Evolutionary conservation across 2,888 invertebrate genomes (phyloP), one percentile per base, ranked within the genome.

Genomic region (Drosophila phalerata): DNA sequence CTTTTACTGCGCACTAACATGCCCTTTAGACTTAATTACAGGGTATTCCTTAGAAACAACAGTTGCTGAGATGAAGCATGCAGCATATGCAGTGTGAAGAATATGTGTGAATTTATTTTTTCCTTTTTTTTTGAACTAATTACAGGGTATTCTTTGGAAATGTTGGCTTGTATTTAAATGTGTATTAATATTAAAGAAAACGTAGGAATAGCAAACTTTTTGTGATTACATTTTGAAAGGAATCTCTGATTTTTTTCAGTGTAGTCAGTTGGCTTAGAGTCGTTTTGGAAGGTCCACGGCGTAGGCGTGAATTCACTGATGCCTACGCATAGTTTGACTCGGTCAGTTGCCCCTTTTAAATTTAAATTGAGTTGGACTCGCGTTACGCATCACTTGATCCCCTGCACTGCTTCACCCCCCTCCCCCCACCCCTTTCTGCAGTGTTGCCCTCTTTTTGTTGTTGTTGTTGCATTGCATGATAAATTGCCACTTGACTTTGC

Each of bases 401-500:
- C 85, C 42, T 10, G 4, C 19, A 28, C 42, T 5, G 5, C 5
- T 3, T 10, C 17, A 0, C 10, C 10, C 13, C 43, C 22, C 10
- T 13, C 8, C 40, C 15, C 3, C 9, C 10, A 5, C 43, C 19
- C 13, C 17, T 63, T 66, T 62, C 48, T 57, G 45, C 11, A 22
- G 22, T 22, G 30, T 52, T 42, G 9, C 13, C 17, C 28, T 30
- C 48, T 13, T 34, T 25, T 22, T 48, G 55, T 30, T 30, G 51
- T 28, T 55, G 58, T 53, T 78, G 53, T 40, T 71, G 82, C 81
- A 70, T 65, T 58, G 72, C 65, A 78, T 89, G 89, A 85, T 87
- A 87, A 87, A 89, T 87, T 87, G 88, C 81, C 89, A 89, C 89
- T 87, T 89, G 88, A 89, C 87, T 89, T 85, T 87, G 89, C 81